A percentile compares a stretch with the other conserved stretches of the same genome.
Evolutionary conservation across 2,113 vertebrate species (phyloP).

Genomic region (Ahaetulla prasina): DNA sequence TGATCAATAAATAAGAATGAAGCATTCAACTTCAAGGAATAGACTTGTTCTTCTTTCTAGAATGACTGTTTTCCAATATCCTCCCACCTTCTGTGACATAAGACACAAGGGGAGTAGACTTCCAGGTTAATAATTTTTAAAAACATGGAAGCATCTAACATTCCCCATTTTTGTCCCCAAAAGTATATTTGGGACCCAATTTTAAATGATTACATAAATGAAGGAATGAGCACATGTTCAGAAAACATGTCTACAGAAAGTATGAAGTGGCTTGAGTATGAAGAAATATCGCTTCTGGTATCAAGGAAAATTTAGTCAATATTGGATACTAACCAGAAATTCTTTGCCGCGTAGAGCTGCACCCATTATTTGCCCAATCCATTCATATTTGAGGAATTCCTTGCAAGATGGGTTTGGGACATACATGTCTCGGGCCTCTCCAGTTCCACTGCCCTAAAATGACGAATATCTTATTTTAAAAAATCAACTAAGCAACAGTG

Average conservation of each 20-base stretch:
- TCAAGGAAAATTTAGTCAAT: fast-evolving
- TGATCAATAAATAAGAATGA: background rate
- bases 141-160: background rate
- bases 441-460: conserved; percentile 79
- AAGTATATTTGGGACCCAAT: background rate
- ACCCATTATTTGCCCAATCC: conserved; percentile 98
- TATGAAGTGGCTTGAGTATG: too few species aligned
- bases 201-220: background rate
- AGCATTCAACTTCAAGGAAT: background rate
- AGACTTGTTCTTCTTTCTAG: background rate
- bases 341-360: conserved; percentile 94
- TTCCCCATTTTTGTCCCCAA: background rate
- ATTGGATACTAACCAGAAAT: conserved; percentile 80
- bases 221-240: background rate
- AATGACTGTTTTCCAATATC: background rate
- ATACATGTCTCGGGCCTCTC: conserved; percentile 94
- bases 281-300: background rate
- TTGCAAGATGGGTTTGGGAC: conserved; percentile 94
- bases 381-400: conserved; percentile 91
- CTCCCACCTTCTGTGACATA: background rate
- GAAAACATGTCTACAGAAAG: background rate
- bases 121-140: background rate
- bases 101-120: background rate
- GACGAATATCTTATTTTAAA: conserved; percentile 7
- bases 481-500: background rate